Evolutionary conservation across 2,113 vertebrate genomes (phyloP).

Genomic region (Charadrius vociferus): DNA sequence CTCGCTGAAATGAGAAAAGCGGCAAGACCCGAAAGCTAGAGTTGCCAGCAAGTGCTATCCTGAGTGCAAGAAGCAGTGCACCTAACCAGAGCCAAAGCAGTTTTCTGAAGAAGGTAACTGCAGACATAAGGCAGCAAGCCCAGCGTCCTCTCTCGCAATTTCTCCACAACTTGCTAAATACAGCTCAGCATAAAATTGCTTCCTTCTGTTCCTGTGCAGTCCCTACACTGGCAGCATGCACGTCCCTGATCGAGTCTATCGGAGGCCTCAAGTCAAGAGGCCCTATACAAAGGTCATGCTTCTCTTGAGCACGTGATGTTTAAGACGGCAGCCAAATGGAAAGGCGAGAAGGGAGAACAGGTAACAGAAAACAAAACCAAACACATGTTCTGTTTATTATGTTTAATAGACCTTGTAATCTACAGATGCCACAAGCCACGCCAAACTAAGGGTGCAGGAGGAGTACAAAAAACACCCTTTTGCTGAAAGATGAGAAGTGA

Average conservation of each 20-base stretch:
- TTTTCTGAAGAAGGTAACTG: not conserved
- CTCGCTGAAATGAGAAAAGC: not conserved
- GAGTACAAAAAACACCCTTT: not conserved
- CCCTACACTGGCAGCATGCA: accelerated
- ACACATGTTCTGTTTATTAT: not conserved
- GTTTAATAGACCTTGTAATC: conserved; percentile 16
- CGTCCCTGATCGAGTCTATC: not conserved
- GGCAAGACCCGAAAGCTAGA: not conserved
- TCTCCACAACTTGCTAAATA: not conserved
- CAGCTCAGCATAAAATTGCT: not conserved
- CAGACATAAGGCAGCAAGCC: not conserved
- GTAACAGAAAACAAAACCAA: not conserved
- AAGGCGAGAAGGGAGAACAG: not conserved
- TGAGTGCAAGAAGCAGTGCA: not conserved
- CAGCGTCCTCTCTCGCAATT: not conserved
- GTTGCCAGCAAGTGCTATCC: accelerated
- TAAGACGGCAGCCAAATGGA: not conserved
- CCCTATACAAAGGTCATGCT: not conserved
- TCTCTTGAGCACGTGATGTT: not conserved
- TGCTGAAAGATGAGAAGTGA: not conserved
- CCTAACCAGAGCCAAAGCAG: not conserved
- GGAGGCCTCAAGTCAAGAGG: not conserved
- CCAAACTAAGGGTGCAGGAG: not conserved
- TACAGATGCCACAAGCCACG: not conserved
- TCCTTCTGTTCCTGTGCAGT: not conserved